These are phyloP conservation scores for Crocuta crocuta DNA, from an alignment of 2,113 vertebrate species.

Conservation along the genomic window DNA sequence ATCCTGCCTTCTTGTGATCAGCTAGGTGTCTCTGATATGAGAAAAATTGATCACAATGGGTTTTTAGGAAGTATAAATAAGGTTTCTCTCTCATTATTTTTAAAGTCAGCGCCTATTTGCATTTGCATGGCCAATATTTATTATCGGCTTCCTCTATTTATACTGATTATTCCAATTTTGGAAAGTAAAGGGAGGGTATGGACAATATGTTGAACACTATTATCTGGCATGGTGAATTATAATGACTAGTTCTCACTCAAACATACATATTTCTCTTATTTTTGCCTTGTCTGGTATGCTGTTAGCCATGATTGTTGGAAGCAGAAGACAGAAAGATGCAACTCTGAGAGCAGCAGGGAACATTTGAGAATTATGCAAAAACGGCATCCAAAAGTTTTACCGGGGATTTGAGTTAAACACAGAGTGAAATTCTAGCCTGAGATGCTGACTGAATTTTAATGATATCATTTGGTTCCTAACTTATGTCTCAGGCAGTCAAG, in stretches of 20 bases:
- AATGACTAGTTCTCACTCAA: background rate
- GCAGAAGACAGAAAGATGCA: conserved; percentile 8
- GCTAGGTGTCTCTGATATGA: conserved; percentile 56
- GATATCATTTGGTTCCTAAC: conserved; percentile 41
- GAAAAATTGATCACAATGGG: conserved; percentile 31
- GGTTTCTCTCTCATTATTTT: background rate
- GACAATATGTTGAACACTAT: background rate
- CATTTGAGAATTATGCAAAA: conserved; percentile 57
- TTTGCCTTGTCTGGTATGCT: conserved; percentile 2
- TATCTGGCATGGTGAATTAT: background rate
- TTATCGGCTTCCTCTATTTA: background rate
- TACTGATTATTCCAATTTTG: background rate
- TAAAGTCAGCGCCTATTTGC: background rate
- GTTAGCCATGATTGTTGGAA: background rate
- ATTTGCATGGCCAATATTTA: background rate
- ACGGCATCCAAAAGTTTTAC: conserved; percentile 18
- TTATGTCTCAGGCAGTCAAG: conserved; percentile 42
- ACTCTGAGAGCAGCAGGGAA: background rate
- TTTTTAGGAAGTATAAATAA: background rate
- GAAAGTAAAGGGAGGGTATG: background rate
- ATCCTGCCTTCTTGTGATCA: conserved; percentile 69
- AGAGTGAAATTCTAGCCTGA: conserved; percentile 50
- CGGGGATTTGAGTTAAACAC: conserved; percentile 42
- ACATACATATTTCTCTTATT: background rate
- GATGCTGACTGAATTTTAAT: conserved; percentile 62